phyloP scores from a whole-genome alignment of 1,140 invertebrate genomes.

The Ladona fulva region DNA sequence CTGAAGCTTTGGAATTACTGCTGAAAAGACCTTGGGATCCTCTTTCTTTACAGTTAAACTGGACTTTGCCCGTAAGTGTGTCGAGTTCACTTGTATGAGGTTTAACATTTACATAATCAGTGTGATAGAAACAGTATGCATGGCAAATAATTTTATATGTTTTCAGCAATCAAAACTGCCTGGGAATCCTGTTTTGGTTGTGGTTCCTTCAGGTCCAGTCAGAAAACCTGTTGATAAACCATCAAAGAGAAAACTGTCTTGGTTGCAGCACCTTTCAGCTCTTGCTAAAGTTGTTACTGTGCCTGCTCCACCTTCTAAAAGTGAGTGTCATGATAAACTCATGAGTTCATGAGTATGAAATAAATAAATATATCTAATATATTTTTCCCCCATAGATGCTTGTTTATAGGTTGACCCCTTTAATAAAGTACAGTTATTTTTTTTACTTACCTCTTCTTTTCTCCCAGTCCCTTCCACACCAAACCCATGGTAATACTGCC shows the following conservation, averaged over 20 bases:
- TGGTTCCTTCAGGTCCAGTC: conserved; percentile 52
- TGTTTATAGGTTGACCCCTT: too few species aligned
- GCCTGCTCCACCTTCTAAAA: conserved; percentile 27
- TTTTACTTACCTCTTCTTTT: too few species aligned
- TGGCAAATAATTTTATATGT: neutral
- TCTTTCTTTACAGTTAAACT: conserved; percentile 41
- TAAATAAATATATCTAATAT: too few species aligned
- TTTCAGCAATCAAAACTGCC: conserved; percentile 54
- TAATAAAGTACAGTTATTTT: too few species aligned
- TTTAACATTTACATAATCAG: neutral
- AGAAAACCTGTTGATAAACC: conserved; percentile 29
- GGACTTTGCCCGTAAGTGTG: conserved; percentile 46
- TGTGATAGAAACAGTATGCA: neutral
- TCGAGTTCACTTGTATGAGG: neutral
- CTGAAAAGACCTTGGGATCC: conserved; percentile 75
- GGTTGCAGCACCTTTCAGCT: conserved; percentile 55
- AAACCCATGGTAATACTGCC: too few species aligned
- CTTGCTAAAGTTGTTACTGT: conserved; percentile 62
- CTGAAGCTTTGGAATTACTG: conserved; percentile 53
- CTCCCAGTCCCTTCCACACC: too few species aligned
- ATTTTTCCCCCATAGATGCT: too few species aligned
- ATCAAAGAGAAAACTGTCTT: conserved; percentile 54
- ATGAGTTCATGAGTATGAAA: too few species aligned
- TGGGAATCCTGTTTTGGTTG: conserved; percentile 60
- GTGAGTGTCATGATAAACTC: too few species aligned